Percentiles rank a stretch among this genome's conserved stretches.
phyloP scores from a whole-genome alignment of 2,113 vertebrate species.

The Ophiodon elongatus region DNA sequence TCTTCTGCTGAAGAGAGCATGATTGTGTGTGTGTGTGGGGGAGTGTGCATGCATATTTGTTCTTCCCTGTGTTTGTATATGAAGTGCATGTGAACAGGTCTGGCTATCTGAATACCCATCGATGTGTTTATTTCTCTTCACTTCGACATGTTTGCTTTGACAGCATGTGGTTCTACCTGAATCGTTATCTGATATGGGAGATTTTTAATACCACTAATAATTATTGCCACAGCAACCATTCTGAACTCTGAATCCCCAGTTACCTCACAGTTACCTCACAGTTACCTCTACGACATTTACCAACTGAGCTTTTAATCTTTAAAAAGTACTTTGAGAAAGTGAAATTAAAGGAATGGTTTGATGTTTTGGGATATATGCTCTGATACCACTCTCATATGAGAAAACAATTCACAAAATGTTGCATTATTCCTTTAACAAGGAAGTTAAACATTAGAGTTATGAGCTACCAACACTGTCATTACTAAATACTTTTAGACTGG shows the following conservation, averaged over 20 bases:
- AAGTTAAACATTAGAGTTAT: background rate
- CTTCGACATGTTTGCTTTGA: conserved; percentile 11
- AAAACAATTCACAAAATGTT: background rate
- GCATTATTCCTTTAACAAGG: background rate
- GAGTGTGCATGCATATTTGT: background rate
- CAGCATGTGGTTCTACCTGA: background rate
- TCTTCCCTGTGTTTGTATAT: background rate
- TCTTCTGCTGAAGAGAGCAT: conserved; percentile 36
- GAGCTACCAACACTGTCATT: background rate
- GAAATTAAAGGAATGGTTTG: conserved; percentile 2
- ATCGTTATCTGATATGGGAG: background rate
- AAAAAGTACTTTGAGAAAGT: background rate
- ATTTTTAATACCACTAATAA: background rate
- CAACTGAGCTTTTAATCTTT: background rate
- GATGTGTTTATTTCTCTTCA: conserved; percentile 10
- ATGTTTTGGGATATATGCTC: background rate
- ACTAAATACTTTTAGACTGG: background rate
- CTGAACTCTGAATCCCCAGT: background rate
- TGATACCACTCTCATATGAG: background rate
- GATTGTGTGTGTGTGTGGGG: background rate
- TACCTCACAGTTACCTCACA: background rate
- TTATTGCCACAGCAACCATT: conserved; percentile 15
- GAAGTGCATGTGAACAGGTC: conserved; percentile 24
- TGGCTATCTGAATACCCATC: conserved; percentile 36
- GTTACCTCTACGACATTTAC: background rate